Conservation (phyloP, 2,888 invertebrate genomes). For the Drosophila mimetica region DNA sequence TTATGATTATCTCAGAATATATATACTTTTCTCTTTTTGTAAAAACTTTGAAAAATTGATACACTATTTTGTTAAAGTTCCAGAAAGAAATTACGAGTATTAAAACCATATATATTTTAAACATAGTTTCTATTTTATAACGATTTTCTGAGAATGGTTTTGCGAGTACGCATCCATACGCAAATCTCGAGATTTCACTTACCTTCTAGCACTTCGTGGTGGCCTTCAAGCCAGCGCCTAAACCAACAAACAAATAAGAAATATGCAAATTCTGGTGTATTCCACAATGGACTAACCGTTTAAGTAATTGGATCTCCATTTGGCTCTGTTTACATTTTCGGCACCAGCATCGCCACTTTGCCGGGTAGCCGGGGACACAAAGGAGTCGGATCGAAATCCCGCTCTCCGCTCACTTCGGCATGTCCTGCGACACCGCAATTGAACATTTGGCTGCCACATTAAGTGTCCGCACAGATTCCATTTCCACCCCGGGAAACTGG, state of each 20-base stretch:
- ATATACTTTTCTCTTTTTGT: too few species aligned
- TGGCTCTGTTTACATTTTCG: conserved; percentile 81
- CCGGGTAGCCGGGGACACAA: conserved; percentile 51
- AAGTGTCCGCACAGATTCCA: conserved; percentile 42
- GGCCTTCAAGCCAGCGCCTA: conserved; percentile 40
- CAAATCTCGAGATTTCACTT: conserved; percentile 3
- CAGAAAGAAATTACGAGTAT: too few species aligned
- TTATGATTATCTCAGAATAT: too few species aligned
- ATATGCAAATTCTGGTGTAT: conserved; percentile 84
- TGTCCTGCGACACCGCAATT: conserved; percentile 80
- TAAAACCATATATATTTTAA: too few species aligned
- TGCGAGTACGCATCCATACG: not conserved
- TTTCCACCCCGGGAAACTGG: conserved; percentile 8
- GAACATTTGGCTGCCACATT: conserved; percentile 77
- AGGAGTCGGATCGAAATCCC: conserved; percentile 63
- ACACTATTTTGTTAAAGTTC: too few species aligned
- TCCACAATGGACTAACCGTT: conserved; percentile 83
- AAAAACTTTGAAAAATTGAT: too few species aligned
- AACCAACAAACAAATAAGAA: conserved; percentile 73
- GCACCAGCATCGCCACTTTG: conserved; percentile 59
- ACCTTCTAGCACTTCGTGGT: conserved; percentile 9
- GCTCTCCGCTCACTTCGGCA: conserved; percentile 67
- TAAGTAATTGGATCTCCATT: conserved; percentile 85
- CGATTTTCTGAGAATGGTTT: not conserved
- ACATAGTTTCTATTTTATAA: not conserved